Evolutionary conservation across 2,797 vertebrate genomes (phyloP).

Genomic region (Rhinichthys osculus): DNA sequence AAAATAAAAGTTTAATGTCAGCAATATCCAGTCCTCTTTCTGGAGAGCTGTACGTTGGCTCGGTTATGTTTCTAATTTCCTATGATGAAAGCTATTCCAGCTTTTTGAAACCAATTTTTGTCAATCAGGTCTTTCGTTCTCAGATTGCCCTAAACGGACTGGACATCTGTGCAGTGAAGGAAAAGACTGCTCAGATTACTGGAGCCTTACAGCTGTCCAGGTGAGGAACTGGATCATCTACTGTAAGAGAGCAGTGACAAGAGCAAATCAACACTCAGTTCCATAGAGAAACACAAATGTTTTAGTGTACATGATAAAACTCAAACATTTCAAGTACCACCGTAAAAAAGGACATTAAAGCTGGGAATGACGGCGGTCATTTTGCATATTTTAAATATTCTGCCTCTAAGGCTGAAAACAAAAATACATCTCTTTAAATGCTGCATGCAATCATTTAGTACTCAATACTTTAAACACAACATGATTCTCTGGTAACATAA

Average conservation of each 20-base stretch:
- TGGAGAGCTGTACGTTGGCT: neutral
- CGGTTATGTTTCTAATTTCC: neutral
- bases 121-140: neutral
- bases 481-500: constrained; percentile 6
- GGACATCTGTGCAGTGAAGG: neutral
- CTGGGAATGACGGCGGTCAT: constrained; percentile 17
- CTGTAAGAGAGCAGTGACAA: constrained; percentile 22
- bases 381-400: constrained; percentile 29
- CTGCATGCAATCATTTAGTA: constrained; percentile 6
- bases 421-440: constrained; percentile 3
- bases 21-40: constrained; percentile 22
- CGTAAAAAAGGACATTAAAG: neutral
- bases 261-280: constrained; percentile 27
- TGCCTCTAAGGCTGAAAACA: neutral
- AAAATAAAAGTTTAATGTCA: neutral
- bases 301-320: constrained; percentile 23
- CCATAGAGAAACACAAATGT: constrained; percentile 1
- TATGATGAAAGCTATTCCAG: neutral
- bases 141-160: neutral
- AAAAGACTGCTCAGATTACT: constrained; percentile 4
- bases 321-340: constrained; percentile 2
- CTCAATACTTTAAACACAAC: constrained; percentile 19
- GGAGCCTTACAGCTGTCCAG: constrained; percentile 13
- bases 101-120: neutral
- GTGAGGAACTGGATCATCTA: constrained; percentile 15